Conservation (phyloP, 2,113 vertebrate genomes). For the Rhabdomys dilectus region DNA sequence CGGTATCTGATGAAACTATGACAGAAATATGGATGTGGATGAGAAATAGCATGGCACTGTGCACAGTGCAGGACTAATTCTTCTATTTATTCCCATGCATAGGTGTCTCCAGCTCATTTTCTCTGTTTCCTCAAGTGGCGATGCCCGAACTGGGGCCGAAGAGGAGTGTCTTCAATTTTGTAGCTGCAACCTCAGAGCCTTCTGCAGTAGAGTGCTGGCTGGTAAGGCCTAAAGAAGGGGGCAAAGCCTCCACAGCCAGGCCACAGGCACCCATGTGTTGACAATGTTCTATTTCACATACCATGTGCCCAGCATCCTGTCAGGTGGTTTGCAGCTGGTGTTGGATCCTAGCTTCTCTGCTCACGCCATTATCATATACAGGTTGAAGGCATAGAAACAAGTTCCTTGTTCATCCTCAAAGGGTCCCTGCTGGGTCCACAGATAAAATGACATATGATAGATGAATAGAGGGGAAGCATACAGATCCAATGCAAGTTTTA, state of each 20-base stretch:
- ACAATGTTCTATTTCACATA: no score
- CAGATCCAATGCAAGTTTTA: neutral
- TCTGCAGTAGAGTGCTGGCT: rapidly evolving
- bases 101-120: neutral
- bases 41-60: neutral
- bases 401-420: neutral
- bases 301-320: neutral
- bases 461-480: neutral
- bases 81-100: no score
- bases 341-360: neutral
- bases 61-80: no score
- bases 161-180: neutral
- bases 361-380: neutral
- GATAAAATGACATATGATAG: neutral
- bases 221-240: conserved; percentile 14
- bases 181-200: neutral
- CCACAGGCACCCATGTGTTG: neutral
- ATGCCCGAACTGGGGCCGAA: rapidly evolving
- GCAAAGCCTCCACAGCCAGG: no score
- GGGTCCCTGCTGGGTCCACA: neutral
- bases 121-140: rapidly evolving
- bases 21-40: neutral
- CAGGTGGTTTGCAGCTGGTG: neutral
- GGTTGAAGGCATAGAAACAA: neutral
- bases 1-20: no score